These are phyloP conservation scores for Cotesia vestalis DNA, from an alignment of 1,140 invertebrate species.

Conservation along the genomic window DNA sequence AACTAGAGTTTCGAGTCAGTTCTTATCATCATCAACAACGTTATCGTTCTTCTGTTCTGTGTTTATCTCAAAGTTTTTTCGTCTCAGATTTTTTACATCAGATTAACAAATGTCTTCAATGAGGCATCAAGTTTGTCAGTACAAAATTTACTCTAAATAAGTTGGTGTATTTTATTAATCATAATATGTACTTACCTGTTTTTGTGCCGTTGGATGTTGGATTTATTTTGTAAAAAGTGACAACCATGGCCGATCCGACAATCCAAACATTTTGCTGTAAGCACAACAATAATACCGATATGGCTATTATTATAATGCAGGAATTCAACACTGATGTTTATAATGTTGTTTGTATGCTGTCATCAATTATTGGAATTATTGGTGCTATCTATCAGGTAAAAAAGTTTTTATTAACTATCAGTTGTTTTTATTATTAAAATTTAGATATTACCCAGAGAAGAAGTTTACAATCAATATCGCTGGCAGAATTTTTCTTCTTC, in stretches of 20 bases:
- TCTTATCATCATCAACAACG: no score
- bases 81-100: no score
- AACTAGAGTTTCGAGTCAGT: no score
- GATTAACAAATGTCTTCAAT: no score
- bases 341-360: conserved; percentile 77
- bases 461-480: conserved; percentile 56
- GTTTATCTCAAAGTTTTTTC: no score
- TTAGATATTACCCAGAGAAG: conserved; percentile 67
- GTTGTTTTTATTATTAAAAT: no score
- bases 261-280: conserved; percentile 84
- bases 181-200: no score
- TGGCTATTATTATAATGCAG: conserved; percentile 71
- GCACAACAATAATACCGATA: conserved; percentile 71
- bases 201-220: no score
- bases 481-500: conserved; percentile 68
- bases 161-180: no score
- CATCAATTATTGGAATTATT: conserved; percentile 75
- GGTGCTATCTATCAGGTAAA: conserved; percentile 79
- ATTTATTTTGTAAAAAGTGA: not conserved
- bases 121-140: no score
- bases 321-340: conserved; percentile 77
- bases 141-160: no score
- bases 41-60: no score
- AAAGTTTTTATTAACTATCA: not conserved
- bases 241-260: conserved; percentile 78